Base-by-base conservation (phyloP, 2,888 invertebrate genomes). In the Tipula confusa region DNA sequence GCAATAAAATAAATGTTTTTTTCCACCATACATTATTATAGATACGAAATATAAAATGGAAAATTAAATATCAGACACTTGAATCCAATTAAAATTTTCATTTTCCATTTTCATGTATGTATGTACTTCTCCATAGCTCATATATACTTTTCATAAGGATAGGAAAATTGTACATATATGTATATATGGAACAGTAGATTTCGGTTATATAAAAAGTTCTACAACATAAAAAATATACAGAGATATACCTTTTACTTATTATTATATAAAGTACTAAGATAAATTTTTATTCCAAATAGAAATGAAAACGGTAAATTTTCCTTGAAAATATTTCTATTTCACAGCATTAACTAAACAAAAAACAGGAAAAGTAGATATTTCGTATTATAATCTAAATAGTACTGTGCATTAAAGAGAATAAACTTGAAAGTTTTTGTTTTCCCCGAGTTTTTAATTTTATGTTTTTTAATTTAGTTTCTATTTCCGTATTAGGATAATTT, bases 21-120 rank as follows among this genome's bases (percentile, higher is more conserved):
- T 43, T 43, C 43, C 43, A 43, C 43, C 15, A 3, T 24, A 64
- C 64, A 64, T 24, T 64, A 64, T 64, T 24, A 24, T 64, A 11
- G 64, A 64, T 64, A 64, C 64, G 24, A 64, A 24, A 64, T 64
- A 64, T 24, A 64, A 64, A 64, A 64, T 64, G 64, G 24, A 64
- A 64, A 64, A 64, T 64, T 64, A 64, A 64, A 64, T 64, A 64
- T 24, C 64, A 64, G 64, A 64, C 64, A 64, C 64, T 64, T 64
- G 64, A 64, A 64, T 64, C 64, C 64, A 64, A 64, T 64, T 64
- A 64, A 64, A 64, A 24, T 64, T 64, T 64, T 24, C 64, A 64
- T 64, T 64, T 64, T 64, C 64, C 24, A 64, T 24, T 24, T 7
- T 24, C 9, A 24, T 9, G 7, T 64, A 24, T 18, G 18, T 64